Percentiles rank a stretch among this genome's conserved stretches.
Conservation (phyloP, 2,797 vertebrate species). For the Pantherophis alleghaniensis region DNA sequence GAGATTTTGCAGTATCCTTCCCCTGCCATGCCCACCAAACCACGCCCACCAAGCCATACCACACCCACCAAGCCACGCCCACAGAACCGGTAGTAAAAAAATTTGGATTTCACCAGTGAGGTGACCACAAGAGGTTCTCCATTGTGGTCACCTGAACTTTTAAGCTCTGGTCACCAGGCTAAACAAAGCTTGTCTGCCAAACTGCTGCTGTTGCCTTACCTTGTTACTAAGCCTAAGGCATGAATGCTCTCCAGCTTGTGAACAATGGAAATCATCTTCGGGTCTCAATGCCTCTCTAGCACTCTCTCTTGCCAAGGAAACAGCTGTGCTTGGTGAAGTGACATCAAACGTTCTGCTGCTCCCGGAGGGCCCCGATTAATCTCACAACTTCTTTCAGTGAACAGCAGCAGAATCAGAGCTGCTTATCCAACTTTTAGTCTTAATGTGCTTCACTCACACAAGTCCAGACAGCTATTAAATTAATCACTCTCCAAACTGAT, state of each 20-base stretch:
- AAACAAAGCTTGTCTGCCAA: not conserved
- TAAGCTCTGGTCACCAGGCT: not conserved
- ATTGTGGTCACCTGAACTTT: not conserved
- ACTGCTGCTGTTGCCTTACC: not conserved
- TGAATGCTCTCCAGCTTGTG: not conserved
- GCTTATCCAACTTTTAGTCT: slow-evolving; percentile 3
- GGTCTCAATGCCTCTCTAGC: not conserved
- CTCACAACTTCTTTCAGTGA: slow-evolving; percentile 1
- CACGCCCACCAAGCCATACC: too few species aligned
- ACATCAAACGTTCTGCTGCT: not conserved
- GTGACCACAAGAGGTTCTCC: not conserved
- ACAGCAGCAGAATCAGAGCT: slow-evolving; percentile 16
- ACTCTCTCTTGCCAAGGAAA: not conserved
- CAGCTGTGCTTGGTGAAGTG: slow-evolving; percentile 18
- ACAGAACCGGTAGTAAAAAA: too few species aligned
- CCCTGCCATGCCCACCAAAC: too few species aligned
- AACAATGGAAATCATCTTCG: not conserved
- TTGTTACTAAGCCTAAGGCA: not conserved
- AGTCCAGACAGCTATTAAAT: not conserved
- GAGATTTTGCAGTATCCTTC: too few species aligned
- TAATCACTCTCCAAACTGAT: not conserved
- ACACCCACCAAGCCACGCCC: too few species aligned
- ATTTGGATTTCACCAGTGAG: not conserved
- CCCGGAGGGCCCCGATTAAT: slow-evolving; percentile 11
- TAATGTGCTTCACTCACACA: not conserved